Conservation (phyloP, 2,888 invertebrate species). For the Zootermopsis nevadensis region DNA sequence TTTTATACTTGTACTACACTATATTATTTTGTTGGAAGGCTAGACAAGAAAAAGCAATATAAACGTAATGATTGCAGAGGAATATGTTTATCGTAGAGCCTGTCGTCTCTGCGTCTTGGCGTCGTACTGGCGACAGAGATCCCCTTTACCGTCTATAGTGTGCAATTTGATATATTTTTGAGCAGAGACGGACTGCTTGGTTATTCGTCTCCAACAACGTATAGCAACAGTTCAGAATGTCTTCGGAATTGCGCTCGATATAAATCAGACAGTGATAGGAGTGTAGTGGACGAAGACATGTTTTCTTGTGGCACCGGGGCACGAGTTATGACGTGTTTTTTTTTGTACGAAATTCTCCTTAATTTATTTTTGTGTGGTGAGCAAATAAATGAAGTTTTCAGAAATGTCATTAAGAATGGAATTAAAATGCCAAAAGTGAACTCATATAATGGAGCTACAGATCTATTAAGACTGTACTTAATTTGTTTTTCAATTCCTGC, state of each 20-base stretch:
- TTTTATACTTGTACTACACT: neutral
- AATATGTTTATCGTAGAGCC: neutral
- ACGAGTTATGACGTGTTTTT: too few species aligned
- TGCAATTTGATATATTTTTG: neutral
- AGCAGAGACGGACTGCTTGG: neutral
- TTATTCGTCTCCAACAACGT: neutral
- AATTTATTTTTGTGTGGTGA: neutral
- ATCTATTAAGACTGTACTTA: too few species aligned
- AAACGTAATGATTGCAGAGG: slow-evolving; percentile 3
- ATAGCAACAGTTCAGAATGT: neutral
- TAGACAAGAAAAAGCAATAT: neutral
- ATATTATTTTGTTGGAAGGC: slow-evolving; percentile 2
- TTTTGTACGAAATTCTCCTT: too few species aligned
- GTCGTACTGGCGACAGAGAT: neutral
- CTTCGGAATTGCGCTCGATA: too few species aligned
- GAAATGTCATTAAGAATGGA: slow-evolving; percentile 1
- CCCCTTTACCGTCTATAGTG: neutral
- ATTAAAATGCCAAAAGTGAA: neutral
- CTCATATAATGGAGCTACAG: too few species aligned
- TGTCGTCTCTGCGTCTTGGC: neutral
- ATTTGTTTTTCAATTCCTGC: slow-evolving; percentile 22
- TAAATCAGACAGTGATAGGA: too few species aligned
- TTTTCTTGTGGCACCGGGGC: too few species aligned
- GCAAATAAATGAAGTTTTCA: neutral
- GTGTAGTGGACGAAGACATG: too few species aligned